Evolutionary conservation across 2,797 vertebrate species (phyloP).

Genomic region (Discoglossus pictus): DNA sequence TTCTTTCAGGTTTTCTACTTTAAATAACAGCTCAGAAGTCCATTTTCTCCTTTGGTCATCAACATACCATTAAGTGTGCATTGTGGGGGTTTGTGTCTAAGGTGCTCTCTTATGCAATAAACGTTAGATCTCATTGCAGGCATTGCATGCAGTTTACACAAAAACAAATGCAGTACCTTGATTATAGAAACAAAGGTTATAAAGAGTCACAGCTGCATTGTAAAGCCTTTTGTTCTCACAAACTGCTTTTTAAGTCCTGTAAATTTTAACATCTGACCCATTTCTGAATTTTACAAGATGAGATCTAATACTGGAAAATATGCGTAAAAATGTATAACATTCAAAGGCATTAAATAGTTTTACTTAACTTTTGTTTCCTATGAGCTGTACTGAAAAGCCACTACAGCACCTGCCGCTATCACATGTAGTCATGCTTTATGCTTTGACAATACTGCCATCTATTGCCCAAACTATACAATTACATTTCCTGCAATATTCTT

Average conservation of each 20-base stretch:
- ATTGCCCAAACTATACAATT: constrained; percentile 45
- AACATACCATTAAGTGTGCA: too few species aligned
- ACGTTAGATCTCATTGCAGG: too few species aligned
- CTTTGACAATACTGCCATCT: constrained; percentile 65
- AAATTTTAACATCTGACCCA: constrained; percentile 65
- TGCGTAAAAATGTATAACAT: constrained; percentile 50
- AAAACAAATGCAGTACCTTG: constrained; percentile 23
- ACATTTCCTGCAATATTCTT: constrained; percentile 49
- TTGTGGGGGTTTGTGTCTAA: too few species aligned
- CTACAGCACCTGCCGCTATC: constrained; percentile 61
- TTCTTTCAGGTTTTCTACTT: too few species aligned
- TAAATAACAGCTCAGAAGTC: too few species aligned
- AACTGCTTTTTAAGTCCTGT: constrained; percentile 59
- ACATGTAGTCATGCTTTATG: rapidly evolving
- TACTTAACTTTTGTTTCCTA: constrained; percentile 53
- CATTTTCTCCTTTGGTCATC: too few species aligned
- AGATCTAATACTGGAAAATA: constrained; percentile 56
- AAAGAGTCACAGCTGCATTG: constrained; percentile 57
- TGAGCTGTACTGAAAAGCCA: constrained; percentile 32
- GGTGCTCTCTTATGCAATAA: too few species aligned
- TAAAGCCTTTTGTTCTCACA: constrained; percentile 52
- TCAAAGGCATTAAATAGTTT: constrained; percentile 56
- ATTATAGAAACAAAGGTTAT: constrained; percentile 51
- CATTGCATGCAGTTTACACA: constrained; percentile 5
- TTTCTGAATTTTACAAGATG: constrained; percentile 64